phyloP scores from a whole-genome alignment of 2,797 vertebrate species.

The Caiman crocodilus region DNA sequence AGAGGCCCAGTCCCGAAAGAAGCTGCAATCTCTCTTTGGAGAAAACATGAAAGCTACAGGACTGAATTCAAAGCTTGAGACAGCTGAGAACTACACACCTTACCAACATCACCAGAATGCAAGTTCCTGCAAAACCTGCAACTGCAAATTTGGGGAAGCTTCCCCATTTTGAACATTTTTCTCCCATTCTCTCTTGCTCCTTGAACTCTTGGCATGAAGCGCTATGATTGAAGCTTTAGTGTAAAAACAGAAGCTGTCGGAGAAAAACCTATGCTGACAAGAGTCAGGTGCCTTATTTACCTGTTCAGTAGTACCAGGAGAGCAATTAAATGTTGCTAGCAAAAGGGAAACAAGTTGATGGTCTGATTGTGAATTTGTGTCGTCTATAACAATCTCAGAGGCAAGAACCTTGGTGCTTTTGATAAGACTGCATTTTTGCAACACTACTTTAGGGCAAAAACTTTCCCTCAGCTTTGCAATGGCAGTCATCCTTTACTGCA shows the following conservation, averaged over 20 bases:
- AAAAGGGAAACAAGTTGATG: background rate
- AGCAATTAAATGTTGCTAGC: background rate
- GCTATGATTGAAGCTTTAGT: accelerated
- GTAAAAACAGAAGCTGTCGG: accelerated
- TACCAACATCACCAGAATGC: accelerated
- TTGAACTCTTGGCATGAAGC: accelerated
- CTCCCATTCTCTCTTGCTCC: accelerated
- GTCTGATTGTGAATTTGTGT: background rate
- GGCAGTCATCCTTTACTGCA: conserved; percentile 38
- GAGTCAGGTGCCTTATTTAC: accelerated
- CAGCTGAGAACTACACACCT: background rate
- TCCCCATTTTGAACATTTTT: accelerated
- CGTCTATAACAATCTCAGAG: accelerated
- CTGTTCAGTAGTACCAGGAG: background rate
- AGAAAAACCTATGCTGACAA: background rate
- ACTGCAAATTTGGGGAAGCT: background rate
- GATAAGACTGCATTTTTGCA: conserved; percentile 15
- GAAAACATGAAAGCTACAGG: accelerated
- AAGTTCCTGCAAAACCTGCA: background rate
- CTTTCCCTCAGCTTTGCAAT: background rate
- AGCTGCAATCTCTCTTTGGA: background rate
- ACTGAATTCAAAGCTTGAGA: background rate
- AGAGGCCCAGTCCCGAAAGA: background rate
- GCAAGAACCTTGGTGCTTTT: accelerated
- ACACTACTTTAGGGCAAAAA: background rate